Conservation (phyloP, 2,113 vertebrate species). For the human region GRCh38 chr21:30431501-30432000, state of each 20-base stretch:
- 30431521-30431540: background rate
- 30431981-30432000: background rate
- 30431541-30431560: no score
- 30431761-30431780: background rate
- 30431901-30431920: background rate
- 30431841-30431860: background rate
- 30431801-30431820: background rate
- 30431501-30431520: rapidly evolving
- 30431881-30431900: background rate
- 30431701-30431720: background rate
- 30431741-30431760: background rate
- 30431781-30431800: background rate
- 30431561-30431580: rapidly evolving
- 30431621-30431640: background rate
- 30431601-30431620: background rate
- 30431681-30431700: rapidly evolving
- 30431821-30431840: background rate
- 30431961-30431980: background rate
- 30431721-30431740: background rate
- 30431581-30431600: background rate
- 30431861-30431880: background rate
- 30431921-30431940: background rate
- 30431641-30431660: background rate
- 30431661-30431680: background rate
- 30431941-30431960: background rate